Evolutionary conservation across 2,888 invertebrate genomes (phyloP).

Genomic region (Sylvicola cinctus): DNA sequence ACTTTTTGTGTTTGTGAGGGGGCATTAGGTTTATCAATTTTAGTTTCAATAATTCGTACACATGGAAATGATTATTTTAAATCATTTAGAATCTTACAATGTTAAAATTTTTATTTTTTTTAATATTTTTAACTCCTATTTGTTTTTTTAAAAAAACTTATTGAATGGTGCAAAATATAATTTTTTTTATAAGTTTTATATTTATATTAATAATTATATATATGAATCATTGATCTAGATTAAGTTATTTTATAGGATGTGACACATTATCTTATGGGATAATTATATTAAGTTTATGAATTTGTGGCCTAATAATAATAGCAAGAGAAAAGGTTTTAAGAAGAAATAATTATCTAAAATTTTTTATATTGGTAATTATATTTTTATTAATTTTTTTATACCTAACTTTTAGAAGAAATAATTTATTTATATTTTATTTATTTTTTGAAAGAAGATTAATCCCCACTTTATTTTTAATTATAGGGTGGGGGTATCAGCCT

Average conservation of each 20-base stretch:
- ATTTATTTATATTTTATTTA: conserved; percentile 45
- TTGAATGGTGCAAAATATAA: conserved; percentile 31
- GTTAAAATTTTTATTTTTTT: conserved; percentile 32
- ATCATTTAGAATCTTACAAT: conserved; percentile 34
- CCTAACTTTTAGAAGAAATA: conserved; percentile 33
- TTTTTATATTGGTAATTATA: conserved; percentile 32
- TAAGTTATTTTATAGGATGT: conserved; percentile 27
- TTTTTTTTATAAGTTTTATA: conserved; percentile 30
- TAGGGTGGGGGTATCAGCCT: conserved; percentile 45
- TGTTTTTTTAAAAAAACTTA: conserved; percentile 30
- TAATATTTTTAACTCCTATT: conserved; percentile 30
- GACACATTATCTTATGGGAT: conserved; percentile 33
- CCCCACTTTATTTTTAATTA: conserved; percentile 43
- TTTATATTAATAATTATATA: conserved; percentile 25
- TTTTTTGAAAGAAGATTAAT: conserved; percentile 48
- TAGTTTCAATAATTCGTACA: conserved; percentile 36
- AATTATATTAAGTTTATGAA: conserved; percentile 36
- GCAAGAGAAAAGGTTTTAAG: conserved; percentile 29
- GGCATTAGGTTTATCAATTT: conserved; percentile 37
- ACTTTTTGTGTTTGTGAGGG: conserved; percentile 43
- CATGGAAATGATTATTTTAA: conserved; percentile 43
- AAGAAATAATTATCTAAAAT: conserved; percentile 26
- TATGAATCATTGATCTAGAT: conserved; percentile 21
- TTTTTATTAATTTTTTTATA: conserved; percentile 32
- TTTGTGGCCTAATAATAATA: conserved; percentile 36